These are phyloP conservation scores for Drosophila nr. fundita DNA, from an alignment of 2,888 invertebrate genomes.

Conservation along the genomic window DNA sequence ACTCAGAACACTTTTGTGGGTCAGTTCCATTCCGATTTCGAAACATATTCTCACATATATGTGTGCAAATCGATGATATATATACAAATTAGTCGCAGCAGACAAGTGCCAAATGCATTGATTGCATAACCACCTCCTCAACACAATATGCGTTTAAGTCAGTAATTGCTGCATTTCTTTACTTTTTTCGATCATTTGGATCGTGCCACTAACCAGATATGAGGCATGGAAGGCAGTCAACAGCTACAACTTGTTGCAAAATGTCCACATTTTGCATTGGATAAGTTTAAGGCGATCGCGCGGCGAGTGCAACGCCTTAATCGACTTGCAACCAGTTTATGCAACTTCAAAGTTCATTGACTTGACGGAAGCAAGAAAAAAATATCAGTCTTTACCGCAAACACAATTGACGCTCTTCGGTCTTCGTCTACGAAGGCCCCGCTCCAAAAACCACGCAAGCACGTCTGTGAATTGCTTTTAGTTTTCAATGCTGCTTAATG, in stretches of 20 bases:
- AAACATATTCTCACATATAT: conserved; percentile 72
- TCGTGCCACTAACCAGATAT: conserved; percentile 28
- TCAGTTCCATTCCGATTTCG: conserved; percentile 34
- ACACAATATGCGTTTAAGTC: conserved; percentile 24
- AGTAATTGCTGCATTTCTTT: conserved; percentile 14
- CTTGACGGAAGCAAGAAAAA: conserved; percentile 56
- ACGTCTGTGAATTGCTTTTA: conserved; percentile 3
- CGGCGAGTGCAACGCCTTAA: conserved; percentile 41
- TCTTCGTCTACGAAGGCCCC: conserved; percentile 13
- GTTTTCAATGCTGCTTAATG: conserved; percentile 7
- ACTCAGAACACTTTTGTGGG: conserved; percentile 30
- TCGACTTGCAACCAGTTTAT: conserved; percentile 64
- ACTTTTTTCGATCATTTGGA: not conserved
- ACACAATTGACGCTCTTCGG: not conserved
- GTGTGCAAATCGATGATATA: not conserved
- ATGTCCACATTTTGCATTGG: conserved; percentile 12
- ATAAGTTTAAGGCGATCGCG: conserved; percentile 51
- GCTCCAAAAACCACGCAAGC: conserved; percentile 5
- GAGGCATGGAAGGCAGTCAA: not conserved
- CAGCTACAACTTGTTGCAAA: not conserved
- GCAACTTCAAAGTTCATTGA: conserved; percentile 68
- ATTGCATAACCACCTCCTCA: conserved; percentile 45
- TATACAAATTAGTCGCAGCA: conserved; percentile 3
- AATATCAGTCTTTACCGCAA: conserved; percentile 4
- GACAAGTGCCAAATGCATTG: conserved; percentile 43